Evolutionary conservation across 1,140 invertebrate species (phyloP).

Genomic region (Vollenhovia emeryi): DNA sequence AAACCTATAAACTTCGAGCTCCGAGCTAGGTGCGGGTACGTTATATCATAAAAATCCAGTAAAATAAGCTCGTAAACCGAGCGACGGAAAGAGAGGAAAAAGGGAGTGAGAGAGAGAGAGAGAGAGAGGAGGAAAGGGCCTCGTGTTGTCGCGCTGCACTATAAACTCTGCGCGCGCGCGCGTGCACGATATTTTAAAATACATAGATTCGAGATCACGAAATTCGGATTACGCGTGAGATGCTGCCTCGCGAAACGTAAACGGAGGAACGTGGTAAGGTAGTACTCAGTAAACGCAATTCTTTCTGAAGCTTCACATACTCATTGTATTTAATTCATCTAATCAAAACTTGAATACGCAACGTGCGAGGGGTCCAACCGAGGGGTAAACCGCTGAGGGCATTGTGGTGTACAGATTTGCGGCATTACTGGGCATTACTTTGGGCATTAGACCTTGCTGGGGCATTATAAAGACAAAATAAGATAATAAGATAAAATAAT

Average conservation of each 20-base stretch:
- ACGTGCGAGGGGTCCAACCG: background rate
- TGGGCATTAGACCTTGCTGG: too few species aligned
- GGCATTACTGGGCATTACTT: too few species aligned
- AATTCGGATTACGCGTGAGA: background rate
- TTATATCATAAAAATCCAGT: conserved; percentile 86
- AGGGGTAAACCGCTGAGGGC: too few species aligned
- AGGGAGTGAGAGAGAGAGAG: conserved; percentile 32
- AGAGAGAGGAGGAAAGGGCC: conserved; percentile 36
- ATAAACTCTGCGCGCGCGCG: conserved; percentile 33
- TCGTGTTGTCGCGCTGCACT: conserved; percentile 45
- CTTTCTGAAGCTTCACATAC: background rate
- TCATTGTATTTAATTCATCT: background rate
- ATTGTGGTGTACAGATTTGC: too few species aligned
- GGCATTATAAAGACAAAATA: too few species aligned
- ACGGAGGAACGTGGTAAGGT: background rate
- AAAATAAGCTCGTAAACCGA: conserved; percentile 85
- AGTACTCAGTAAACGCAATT: background rate
- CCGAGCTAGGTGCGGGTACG: conserved; percentile 79
- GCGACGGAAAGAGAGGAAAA: conserved; percentile 43
- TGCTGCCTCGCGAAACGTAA: background rate
- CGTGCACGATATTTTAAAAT: conserved; percentile 15
- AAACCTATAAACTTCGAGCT: conserved; percentile 83
- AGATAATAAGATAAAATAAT: too few species aligned
- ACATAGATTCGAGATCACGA: conserved; percentile 18
- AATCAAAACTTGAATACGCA: background rate